These are phyloP conservation scores for Fragum fragum DNA, from an alignment of 2,888 invertebrate species.

Conservation along the genomic window DNA sequence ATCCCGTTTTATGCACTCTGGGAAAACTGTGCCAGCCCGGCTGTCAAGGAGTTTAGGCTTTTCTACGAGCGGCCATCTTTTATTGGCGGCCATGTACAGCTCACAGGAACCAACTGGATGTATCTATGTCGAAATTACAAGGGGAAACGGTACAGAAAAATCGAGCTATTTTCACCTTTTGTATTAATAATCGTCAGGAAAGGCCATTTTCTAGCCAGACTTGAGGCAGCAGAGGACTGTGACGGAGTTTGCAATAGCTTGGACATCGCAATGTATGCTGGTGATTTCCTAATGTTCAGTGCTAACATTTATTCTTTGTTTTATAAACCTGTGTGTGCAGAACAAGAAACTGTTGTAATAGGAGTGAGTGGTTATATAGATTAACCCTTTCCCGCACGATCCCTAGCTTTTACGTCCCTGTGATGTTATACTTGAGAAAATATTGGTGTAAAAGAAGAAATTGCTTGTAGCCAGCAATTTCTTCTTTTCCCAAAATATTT, in stretches of 20 bases:
- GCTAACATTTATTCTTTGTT: slow-evolving; percentile 16
- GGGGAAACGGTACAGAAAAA: slow-evolving; percentile 12
- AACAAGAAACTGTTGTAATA: slow-evolving; percentile 5
- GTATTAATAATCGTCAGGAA: background rate
- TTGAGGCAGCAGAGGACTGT: slow-evolving; percentile 12
- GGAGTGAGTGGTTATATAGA: slow-evolving; percentile 21
- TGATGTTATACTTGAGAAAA: too few relatives aligned
- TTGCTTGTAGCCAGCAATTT: background rate
- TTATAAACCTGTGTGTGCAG: slow-evolving; percentile 26
- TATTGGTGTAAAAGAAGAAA: slow-evolving; percentile 13
- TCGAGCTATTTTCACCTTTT: slow-evolving; percentile 23
- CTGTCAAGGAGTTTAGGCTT: slow-evolving; percentile 9
- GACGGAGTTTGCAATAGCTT: background rate
- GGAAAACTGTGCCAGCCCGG: slow-evolving; percentile 30
- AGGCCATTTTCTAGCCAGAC: background rate
- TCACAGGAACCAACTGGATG: slow-evolving; percentile 26
- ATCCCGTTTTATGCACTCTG: slow-evolving; percentile 23
- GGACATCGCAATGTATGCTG: background rate
- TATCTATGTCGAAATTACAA: slow-evolving; percentile 13
- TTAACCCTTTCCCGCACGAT: background rate
- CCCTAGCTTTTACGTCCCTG: too few relatives aligned
- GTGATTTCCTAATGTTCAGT: slow-evolving; percentile 14
- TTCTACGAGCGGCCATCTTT: slow-evolving; percentile 26
- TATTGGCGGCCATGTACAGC: slow-evolving; percentile 16
- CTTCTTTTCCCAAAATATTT: too few relatives aligned